These are phyloP conservation scores for Coptotermes formosanus DNA, from an alignment of 1,140 invertebrate genomes.

Conservation along the genomic window DNA sequence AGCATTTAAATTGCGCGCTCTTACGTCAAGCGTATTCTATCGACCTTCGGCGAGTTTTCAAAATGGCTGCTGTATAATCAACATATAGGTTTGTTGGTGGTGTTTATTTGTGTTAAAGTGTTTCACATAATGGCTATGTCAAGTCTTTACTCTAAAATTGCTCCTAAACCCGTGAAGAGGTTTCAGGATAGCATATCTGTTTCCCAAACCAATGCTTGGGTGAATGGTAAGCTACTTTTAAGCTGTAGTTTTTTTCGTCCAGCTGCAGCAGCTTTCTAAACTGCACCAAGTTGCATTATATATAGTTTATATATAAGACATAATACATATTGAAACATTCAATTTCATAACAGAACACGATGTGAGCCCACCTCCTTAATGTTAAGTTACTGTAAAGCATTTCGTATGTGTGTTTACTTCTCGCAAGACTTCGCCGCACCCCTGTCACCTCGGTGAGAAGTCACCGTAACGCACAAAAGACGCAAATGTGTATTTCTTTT, in stretches of 20 bases:
- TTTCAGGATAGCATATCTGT: constrained; percentile 69
- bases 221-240: constrained; percentile 67
- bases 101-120: background rate
- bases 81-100: background rate
- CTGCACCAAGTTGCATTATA: background rate
- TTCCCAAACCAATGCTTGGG: constrained; percentile 77
- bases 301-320: background rate
- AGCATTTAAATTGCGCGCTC: background rate
- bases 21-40: background rate
- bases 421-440: background rate
- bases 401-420: background rate
- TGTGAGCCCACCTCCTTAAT: background rate
- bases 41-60: constrained; percentile 22
- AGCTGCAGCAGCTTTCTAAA: background rate
- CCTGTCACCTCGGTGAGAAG: background rate
- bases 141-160: constrained; percentile 70
- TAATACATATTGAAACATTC: background rate
- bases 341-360: background rate
- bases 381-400: background rate
- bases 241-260: background rate
- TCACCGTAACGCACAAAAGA: too few relatives aligned
- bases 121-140: constrained; percentile 81
- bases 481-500: too few relatives aligned
- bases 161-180: constrained; percentile 65
- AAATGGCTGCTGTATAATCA: constrained; percentile 25